Conservation (phyloP, 1,140 invertebrate genomes). For the Hyles vespertilio region DNA sequence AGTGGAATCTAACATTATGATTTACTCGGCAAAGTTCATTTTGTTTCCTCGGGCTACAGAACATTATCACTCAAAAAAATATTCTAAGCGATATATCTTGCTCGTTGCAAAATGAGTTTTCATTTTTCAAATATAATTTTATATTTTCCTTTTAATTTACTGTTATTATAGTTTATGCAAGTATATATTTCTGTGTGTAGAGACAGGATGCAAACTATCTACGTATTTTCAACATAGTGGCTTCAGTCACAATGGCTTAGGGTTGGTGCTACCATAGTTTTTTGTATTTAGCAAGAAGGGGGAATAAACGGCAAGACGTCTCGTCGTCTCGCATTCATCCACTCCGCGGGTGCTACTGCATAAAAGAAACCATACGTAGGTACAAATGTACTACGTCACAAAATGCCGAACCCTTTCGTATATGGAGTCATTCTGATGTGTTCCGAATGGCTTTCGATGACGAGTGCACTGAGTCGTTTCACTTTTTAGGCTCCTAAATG, state of each 20-base stretch:
- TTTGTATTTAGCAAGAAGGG: conserved; percentile 65
- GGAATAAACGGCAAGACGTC: conserved; percentile 53
- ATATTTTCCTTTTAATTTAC: too few species aligned
- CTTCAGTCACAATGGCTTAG: conserved; percentile 55
- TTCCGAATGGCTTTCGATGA: conserved; percentile 72
- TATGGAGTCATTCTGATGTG: conserved; percentile 58
- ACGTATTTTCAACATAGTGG: conserved; percentile 55
- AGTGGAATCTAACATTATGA: conserved; percentile 38
- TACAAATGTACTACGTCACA: conserved; percentile 27
- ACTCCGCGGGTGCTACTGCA: conserved; percentile 56
- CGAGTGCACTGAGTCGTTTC: conserved; percentile 62
- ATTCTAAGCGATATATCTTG: too few species aligned
- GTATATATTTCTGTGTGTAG: neutral
- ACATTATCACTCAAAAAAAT: neutral
- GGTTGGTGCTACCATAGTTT: conserved; percentile 54
- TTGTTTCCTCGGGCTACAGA: conserved; percentile 23
- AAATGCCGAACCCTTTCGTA: conserved; percentile 47
- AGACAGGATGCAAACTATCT: conserved; percentile 28
- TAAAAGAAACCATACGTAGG: conserved; percentile 53
- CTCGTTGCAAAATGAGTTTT: too few species aligned
- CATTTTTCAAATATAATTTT: too few species aligned
- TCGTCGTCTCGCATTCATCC: conserved; percentile 63
- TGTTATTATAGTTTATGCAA: neutral
- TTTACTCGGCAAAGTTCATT: conserved; percentile 31
- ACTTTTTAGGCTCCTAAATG: conserved; percentile 67